A percentile compares a stretch with the other conserved stretches of the same genome.
phyloP scores from a whole-genome alignment of 2,113 vertebrate genomes.

The Campylomormyrus tamandua region DNA sequence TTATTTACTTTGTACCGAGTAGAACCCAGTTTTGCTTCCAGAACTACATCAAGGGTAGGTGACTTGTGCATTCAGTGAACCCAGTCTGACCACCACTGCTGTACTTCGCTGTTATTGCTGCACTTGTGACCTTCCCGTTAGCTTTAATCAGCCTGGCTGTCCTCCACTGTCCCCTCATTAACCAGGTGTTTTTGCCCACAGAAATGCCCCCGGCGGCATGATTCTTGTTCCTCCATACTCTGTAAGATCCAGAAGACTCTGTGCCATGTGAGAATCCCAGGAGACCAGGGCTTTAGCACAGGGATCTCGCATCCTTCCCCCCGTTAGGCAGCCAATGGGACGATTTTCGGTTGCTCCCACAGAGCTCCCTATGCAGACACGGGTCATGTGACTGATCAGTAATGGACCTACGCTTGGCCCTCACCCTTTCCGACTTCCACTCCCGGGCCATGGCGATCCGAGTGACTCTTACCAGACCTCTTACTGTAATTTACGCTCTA shows the following conservation, averaged over 20 bases:
- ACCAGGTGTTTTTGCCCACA: neutral
- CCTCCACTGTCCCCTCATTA: neutral
- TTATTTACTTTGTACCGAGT: neutral
- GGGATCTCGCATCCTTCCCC: neutral
- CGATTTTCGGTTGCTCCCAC: neutral
- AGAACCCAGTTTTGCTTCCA: neutral
- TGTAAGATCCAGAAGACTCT: neutral
- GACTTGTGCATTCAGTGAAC: neutral
- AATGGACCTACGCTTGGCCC: neutral
- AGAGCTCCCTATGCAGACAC: neutral
- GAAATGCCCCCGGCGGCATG: neutral
- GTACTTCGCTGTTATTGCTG: neutral
- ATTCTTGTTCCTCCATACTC: neutral
- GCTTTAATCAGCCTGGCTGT: neutral
- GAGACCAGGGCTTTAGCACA: neutral
- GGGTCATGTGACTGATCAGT: neutral
- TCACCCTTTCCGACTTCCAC: neutral
- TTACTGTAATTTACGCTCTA: neutral
- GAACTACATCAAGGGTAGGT: neutral
- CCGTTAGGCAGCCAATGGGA: too few species aligned
- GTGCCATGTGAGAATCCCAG: neutral
- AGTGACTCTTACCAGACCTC: neutral
- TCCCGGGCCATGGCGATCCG: neutral
- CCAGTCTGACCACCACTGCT: neutral
- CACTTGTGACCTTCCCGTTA: neutral